Base-by-base conservation (phyloP, 2,797 vertebrate species). In the Sebastes steindachneri region DNA sequence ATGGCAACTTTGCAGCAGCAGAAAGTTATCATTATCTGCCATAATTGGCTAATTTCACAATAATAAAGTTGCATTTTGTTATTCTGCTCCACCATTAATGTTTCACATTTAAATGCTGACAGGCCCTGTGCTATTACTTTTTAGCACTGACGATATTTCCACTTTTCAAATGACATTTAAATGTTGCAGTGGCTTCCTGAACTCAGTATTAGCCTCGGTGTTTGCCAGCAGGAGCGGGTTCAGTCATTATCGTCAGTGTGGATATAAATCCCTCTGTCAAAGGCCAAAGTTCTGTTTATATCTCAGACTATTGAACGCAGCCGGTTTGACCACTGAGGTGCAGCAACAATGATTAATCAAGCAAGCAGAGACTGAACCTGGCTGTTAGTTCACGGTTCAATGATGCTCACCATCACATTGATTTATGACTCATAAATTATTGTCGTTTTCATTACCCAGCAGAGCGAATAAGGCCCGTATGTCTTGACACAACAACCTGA, bases 351-450 rank as follows among this genome's bases (percentile, higher is more conserved):
- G 91, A 93, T 93, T 91, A 88, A 94, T 90, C 88, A 87, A 82
- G 85, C 89, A 64, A 63, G 62, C 62, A 37, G 65, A 59, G 74
- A 86, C 75, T 86, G 76, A 83, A 91, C 85, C 88, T 88, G 79
- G 77, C 84, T 79, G 75, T 63, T 75, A 26, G 83, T 89, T 90
- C 85, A 91, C 48, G 80, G 83, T 89, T 89, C 91, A 87, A 15
- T 60, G 83, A 85, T 37, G 86, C 83, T 78, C 62, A 64, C 83
- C 71, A 77, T 78, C 28, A 3, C 69, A 87, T 84, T 84, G 91
- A 93, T 88, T 89, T 80, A 80, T 91, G 88, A 89, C 90, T 92
- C 87, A 88, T 85, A 84, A 90, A 85, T 91, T 86, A 89, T 87
- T 91, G 87, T 90, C 67, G 33, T 86, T 92, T 91, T 93, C 89